Base-by-base conservation (phyloP, 2,888 invertebrate genomes). In the Platerodrilus igneus region DNA sequence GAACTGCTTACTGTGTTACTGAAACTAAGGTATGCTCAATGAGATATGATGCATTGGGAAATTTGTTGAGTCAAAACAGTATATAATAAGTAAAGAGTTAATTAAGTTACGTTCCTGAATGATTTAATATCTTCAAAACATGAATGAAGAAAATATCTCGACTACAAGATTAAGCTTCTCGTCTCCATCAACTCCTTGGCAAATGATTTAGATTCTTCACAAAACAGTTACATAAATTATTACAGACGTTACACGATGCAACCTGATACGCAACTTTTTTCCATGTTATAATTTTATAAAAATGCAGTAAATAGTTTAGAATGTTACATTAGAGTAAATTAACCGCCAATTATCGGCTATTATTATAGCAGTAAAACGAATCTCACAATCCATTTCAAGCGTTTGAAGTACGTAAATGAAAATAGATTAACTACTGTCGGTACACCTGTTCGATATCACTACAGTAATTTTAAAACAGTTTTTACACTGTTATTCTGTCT, bases 241-340 rank as follows among this genome's bases (percentile, higher is more conserved):
- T 28, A 35, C 29, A 19, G 22, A 48, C 39, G 42, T 31, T 32
- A 38, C 41, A 40, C 32, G 44, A 40, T 47, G 49, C 61, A 60
- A n/a, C 57, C 58, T 60, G 60, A n/a, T n/a, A n/a, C 53, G 56
- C 37, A 22, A 41, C 27, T 53, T 54, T 53, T 55, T 50, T 45
- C 41, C 43, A 26, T 42, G 45, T 53, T 52, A 58, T 57, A 56
- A 59, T 62, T 63, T 61, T 51, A 55, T 58, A 64, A 61, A 64
- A 62, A 63, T 63, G 63, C 57, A 52, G 63, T 62, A 62, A 62
- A 63, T 62, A 55, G 58, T 57, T 48, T 37, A 53, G 56, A 61
- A 59, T 57, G 59, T 57, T 56, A 49, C 61, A 60, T 57, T 56
- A 55, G 56, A 50, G 54, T 49, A 51, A 52, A 58, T 59, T 58